Evolutionary conservation across 2,113 vertebrate species (phyloP).

Genomic region (Pithys albifrons): DNA sequence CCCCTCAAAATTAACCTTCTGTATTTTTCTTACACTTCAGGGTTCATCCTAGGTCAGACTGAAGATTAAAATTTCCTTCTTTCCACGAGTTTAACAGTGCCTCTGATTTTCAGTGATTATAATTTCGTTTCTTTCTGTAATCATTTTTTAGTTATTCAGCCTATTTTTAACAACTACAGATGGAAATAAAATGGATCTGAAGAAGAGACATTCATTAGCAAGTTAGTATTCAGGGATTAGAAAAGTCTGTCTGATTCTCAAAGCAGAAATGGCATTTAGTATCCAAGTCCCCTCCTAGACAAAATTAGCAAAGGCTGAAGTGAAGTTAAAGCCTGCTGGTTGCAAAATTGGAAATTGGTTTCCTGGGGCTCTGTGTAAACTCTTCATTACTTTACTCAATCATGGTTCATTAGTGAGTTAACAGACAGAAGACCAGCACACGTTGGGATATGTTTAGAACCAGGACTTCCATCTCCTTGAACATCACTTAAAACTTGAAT

Average conservation of each 20-base stretch:
- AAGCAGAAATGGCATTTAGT: slow-evolving; percentile 73
- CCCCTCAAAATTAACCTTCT: background rate
- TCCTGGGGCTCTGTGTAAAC: slow-evolving; percentile 89
- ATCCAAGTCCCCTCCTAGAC: slow-evolving; percentile 72
- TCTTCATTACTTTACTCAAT: slow-evolving; percentile 85
- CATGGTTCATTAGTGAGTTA: slow-evolving; percentile 89
- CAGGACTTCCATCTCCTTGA: slow-evolving; percentile 75
- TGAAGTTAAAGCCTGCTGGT: slow-evolving; percentile 81
- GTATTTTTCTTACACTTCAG: background rate
- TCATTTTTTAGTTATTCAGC: slow-evolving; percentile 49
- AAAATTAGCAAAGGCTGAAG: slow-evolving; percentile 79
- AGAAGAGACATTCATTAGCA: slow-evolving; percentile 68
- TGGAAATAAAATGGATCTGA: slow-evolving; percentile 63
- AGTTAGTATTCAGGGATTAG: slow-evolving; percentile 59
- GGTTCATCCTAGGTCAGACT: background rate
- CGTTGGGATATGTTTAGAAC: slow-evolving; percentile 75
- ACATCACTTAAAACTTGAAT: slow-evolving; percentile 81
- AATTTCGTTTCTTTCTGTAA: slow-evolving; percentile 68
- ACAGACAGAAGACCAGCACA: slow-evolving; percentile 83
- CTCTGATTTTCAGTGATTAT: slow-evolving; percentile 63
- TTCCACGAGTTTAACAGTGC: slow-evolving; percentile 6
- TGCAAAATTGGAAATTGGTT: slow-evolving; percentile 84
- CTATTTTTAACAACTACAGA: slow-evolving; percentile 66
- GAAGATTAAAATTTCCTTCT: slow-evolving; percentile 45
- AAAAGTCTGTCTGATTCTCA: slow-evolving; percentile 71